Percentiles rank a stretch among this genome's conserved stretches.
phyloP scores from a whole-genome alignment of 2,888 invertebrate genomes.

The Microctonus brassicae region DNA sequence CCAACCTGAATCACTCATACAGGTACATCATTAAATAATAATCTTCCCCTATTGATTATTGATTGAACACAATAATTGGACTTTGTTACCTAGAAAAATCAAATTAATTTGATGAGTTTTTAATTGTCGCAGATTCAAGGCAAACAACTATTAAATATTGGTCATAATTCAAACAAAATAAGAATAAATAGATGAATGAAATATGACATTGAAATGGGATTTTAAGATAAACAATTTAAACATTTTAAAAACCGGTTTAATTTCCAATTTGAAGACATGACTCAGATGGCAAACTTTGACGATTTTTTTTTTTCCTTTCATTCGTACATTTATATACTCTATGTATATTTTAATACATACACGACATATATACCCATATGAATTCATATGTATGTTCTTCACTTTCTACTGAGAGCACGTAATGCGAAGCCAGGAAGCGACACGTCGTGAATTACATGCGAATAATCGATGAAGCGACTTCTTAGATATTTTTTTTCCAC shows the following conservation, averaged over 20 bases:
- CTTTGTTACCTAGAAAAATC: neutral
- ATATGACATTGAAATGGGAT: neutral
- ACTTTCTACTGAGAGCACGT: slow-evolving; percentile 32
- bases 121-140: neutral
- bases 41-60: neutral
- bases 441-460: slow-evolving; percentile 15
- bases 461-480: slow-evolving; percentile 8
- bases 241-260: neutral
- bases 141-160: neutral
- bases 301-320: neutral
- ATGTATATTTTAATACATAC: neutral
- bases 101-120: neutral
- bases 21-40: slow-evolving; percentile 70
- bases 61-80: neutral
- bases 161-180: neutral
- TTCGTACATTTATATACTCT: too few species aligned
- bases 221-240: neutral
- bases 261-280: slow-evolving; percentile 4
- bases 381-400: neutral
- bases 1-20: slow-evolving; percentile 77
- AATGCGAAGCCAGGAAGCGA: slow-evolving; percentile 27
- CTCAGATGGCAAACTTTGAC: slow-evolving; percentile 6
- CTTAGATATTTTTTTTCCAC: neutral
- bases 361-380: neutral
- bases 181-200: neutral